phyloP scores from a whole-genome alignment of 2,888 invertebrate genomes.

The Pseudococcus jackbeardsleyi region DNA sequence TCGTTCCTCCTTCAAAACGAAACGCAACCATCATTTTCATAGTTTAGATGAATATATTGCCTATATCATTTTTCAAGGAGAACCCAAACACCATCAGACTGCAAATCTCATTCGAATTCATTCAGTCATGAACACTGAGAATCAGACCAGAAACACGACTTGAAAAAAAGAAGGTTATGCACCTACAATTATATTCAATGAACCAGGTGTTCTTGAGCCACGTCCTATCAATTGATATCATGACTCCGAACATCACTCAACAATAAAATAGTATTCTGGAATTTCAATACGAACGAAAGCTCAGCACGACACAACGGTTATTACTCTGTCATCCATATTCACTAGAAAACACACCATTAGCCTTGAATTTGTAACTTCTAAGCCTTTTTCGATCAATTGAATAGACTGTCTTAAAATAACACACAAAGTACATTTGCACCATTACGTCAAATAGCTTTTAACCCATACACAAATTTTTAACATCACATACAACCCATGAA shows the following conservation, averaged over 20 bases:
- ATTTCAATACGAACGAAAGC: neutral
- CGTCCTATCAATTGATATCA: neutral
- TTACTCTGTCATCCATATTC: neutral
- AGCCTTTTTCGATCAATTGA: neutral
- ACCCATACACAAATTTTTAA: neutral
- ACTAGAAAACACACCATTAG: neutral
- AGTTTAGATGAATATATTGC: too few relatives aligned
- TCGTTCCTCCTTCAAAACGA: too few relatives aligned
- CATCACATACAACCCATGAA: neutral
- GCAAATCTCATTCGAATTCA: too few relatives aligned
- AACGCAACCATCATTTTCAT: too few relatives aligned
- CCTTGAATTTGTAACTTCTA: neutral
- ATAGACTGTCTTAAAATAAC: neutral
- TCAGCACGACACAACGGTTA: neutral
- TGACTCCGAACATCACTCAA: neutral
- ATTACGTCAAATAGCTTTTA: slow-evolving; percentile 15
- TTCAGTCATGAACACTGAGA: too few relatives aligned
- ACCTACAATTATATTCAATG: neutral
- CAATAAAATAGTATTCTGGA: neutral
- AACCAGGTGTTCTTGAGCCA: neutral
- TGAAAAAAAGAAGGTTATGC: neutral
- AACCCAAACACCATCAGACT: too few relatives aligned
- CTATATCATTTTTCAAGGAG: too few relatives aligned
- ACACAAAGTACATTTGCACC: neutral
- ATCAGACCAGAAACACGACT: neutral